Conservation (phyloP, 2,797 vertebrate genomes). For the Aplochiton taeniatus region DNA sequence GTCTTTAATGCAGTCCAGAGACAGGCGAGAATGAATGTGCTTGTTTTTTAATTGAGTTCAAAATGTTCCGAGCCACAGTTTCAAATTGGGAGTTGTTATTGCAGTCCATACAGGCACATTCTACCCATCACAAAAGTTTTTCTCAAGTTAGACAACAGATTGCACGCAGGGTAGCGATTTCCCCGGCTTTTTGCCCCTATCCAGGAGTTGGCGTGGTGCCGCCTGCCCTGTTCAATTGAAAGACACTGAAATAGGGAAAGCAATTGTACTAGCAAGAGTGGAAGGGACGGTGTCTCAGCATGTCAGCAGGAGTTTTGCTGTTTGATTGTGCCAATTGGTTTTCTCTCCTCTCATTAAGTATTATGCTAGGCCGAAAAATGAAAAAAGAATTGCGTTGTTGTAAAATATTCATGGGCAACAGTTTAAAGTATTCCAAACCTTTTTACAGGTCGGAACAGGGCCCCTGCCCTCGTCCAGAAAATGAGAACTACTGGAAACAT, state of each 20-base stretch:
- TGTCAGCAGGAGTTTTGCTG: not conserved
- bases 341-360: conserved; percentile 83
- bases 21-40: conserved; percentile 5
- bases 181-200: too few species aligned
- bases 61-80: not conserved
- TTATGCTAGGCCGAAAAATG: conserved; percentile 71
- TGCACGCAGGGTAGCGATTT: too few species aligned
- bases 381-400: conserved; percentile 54
- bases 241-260: too few species aligned
- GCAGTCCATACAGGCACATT: too few species aligned
- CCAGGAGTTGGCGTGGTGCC: too few species aligned
- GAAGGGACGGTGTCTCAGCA: too few species aligned
- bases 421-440: conserved; percentile 17
- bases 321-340: conserved; percentile 75
- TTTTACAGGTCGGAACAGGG: conserved; percentile 23
- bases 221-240: too few species aligned
- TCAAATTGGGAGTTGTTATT: too few species aligned
- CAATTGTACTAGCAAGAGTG: too few species aligned
- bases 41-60: not conserved
- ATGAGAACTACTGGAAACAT: not conserved
- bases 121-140: too few species aligned
- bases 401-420: conserved; percentile 62
- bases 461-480: conserved; percentile 22
- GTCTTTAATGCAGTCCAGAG: conserved; percentile 61
- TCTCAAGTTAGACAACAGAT: too few species aligned